Conservation (phyloP, 2,797 vertebrate species). For the Vultur gryphus region DNA sequence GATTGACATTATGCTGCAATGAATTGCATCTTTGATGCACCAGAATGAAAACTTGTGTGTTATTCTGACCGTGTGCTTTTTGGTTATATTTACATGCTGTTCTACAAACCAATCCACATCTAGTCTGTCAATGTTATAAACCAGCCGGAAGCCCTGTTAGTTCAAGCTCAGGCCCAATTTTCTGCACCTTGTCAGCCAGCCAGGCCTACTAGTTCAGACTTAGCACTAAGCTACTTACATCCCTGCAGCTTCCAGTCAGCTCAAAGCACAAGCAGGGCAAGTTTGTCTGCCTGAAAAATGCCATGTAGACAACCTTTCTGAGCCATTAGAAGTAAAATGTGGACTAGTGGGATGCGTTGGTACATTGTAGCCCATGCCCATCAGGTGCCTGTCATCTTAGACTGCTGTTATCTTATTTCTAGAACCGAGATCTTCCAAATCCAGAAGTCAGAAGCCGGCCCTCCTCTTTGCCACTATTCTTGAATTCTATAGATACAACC, state of each 20-base stretch:
- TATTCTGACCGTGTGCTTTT: neutral
- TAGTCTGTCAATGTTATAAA: neutral
- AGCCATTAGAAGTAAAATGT: neutral
- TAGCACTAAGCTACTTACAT: neutral
- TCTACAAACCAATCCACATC: neutral
- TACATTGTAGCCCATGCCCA: neutral
- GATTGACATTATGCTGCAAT: neutral
- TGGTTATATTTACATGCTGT: neutral
- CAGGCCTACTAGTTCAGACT: neutral
- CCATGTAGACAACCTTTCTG: neutral
- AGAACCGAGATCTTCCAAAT: neutral
- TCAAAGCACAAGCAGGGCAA: neutral
- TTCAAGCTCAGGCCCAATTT: neutral
- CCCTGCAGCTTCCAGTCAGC: neutral
- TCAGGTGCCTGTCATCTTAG: neutral
- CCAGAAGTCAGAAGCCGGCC: neutral
- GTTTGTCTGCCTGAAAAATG: neutral
- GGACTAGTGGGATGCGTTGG: rapidly evolving
- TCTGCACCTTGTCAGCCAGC: neutral
- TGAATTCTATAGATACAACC: neutral
- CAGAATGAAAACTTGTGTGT: neutral
- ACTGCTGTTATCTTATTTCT: neutral
- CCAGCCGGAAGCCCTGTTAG: neutral
- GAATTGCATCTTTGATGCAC: neutral
- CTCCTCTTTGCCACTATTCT: neutral